A percentile compares a stretch with the other conserved stretches of the same genome.
Evolutionary conservation across 92 coral and sea anemone species (phyloP).

Genomic region (Palythoa grandiflora): DNA sequence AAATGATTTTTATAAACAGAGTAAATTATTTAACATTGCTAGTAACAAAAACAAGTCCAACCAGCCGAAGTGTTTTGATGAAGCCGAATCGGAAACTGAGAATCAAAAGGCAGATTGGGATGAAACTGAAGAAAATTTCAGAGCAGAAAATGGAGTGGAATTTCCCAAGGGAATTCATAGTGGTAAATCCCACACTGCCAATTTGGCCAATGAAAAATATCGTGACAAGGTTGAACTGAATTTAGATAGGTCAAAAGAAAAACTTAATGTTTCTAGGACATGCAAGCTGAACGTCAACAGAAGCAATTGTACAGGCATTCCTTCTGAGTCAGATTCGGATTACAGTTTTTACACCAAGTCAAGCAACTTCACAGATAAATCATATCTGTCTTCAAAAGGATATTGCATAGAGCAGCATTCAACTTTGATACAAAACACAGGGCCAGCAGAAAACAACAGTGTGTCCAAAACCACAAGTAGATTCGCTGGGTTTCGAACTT

Average conservation of each 20-base stretch:
- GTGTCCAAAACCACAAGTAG: neutral
- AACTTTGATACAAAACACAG: neutral
- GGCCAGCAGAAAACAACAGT: neutral
- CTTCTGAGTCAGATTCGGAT: neutral
- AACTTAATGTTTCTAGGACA: neutral
- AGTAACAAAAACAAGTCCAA: neutral
- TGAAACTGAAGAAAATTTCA: neutral
- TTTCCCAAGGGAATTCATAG: neutral
- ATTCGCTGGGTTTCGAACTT: conserved; percentile 34
- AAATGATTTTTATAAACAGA: neutral
- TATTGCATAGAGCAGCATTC: neutral
- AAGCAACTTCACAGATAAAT: neutral
- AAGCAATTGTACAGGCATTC: neutral
- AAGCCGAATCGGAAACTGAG: neutral
- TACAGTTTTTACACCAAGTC: neutral
- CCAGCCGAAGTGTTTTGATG: neutral
- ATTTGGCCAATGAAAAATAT: neutral
- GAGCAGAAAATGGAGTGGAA: neutral
- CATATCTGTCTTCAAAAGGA: conserved; percentile 1
- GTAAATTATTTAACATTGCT: neutral
- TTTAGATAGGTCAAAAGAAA: neutral
- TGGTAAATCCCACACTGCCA: neutral
- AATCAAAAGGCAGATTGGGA: neutral
- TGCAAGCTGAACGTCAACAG: neutral
- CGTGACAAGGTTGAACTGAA: neutral